Evolutionary conservation across 2,113 vertebrate species (phyloP), one percentile per base, ranked within the genome.

Genomic region (Apaloderma vittatum): DNA sequence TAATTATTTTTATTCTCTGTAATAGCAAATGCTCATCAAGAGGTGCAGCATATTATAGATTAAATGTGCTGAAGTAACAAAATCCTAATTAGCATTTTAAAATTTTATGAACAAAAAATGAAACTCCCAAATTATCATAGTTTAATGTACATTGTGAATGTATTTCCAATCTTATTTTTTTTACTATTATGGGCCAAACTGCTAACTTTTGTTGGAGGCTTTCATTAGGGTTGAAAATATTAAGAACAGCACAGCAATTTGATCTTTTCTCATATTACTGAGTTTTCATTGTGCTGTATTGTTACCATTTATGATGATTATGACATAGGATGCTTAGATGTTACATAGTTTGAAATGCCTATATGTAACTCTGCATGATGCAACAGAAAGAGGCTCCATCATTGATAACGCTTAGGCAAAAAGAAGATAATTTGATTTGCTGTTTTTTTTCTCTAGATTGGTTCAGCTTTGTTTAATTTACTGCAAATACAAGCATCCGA

Each of bases 381-480:
- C 73, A 82, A 92, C 71, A 95, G 90, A 92, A 93, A 14, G 67
- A 93, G 95, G 95, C 95, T 96, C 96, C 96, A 96, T 96, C 91
- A 91, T 93, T 96, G 91, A 49, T 94, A 92, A 79, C 66, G 91
- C 89, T 55, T 92, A 97, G 96, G 95, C 88, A 92, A 97, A 96
- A 97, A 61, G 45, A 96, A 96, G 95, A 91, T 97, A 95, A 97
- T 96, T 94, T 97, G 88, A 96, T 97, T 91, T 97, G 95, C 95
- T 96, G 94, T 91, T 91, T 97, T 96, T 97, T 97, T 96, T 96
- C 97, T 97, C 96, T 97, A 97, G 97, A 97, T 97, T 83, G 93
- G 95, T 97, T 97, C 97, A 97, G 96, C 97, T 97, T 97, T 97
- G 88, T 97, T 97, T 96, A 97, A 96, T 90, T 97, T 97, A 97